Conservation (phyloP, 2,113 vertebrate species). For the Marmota flaviventris region DNA sequence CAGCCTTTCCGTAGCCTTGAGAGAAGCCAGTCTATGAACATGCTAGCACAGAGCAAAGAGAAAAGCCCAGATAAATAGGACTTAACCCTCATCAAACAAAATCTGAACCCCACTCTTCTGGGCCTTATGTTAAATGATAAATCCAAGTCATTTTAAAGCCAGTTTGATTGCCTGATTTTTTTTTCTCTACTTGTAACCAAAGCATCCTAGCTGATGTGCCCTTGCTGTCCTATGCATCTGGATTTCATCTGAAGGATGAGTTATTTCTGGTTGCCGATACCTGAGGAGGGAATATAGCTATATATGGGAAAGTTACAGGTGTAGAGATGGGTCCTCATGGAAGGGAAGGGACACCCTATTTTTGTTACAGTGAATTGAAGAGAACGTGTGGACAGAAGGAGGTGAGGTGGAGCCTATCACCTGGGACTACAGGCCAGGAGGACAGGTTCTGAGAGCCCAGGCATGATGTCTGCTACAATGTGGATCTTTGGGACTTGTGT, state of each 20-base stretch:
- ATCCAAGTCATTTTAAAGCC: constrained; percentile 5
- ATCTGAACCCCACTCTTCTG: not conserved
- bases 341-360: not conserved
- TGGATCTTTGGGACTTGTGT: not conserved
- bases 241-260: not conserved
- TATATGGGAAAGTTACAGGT: not conserved
- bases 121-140: not conserved
- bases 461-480: not conserved
- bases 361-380: not conserved
- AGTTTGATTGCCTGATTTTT: not conserved
- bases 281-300: not conserved
- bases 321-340: not conserved
- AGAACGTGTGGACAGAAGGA: not conserved
- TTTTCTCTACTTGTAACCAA: not conserved
- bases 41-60: not conserved
- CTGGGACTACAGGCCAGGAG: not conserved
- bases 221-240: not conserved
- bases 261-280: not conserved
- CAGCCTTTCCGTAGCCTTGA: not conserved
- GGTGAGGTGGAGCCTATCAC: not conserved
- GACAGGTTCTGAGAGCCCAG: not conserved
- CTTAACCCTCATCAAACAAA: not conserved
- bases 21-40: not conserved
- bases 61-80: not conserved
- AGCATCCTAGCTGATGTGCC: not conserved